A percentile compares a stretch with the other conserved stretches of the same genome.
These are phyloP conservation scores for Siniperca obscura DNA, from an alignment of 2,797 vertebrate genomes.

Conservation along the genomic window DNA sequence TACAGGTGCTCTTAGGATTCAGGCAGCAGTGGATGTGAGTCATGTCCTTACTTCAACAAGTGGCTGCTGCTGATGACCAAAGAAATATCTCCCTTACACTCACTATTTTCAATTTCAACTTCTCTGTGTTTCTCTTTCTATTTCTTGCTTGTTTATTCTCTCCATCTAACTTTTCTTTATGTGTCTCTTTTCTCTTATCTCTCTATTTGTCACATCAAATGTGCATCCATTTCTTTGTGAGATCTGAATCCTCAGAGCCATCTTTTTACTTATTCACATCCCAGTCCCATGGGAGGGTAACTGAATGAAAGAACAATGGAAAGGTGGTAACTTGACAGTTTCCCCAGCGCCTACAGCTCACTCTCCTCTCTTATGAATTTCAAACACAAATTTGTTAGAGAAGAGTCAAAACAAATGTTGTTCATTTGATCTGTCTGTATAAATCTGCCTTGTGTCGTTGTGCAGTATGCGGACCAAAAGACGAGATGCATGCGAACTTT, in stretches of 20 bases:
- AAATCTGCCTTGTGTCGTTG: background rate
- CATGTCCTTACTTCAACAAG: background rate
- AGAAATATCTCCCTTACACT: background rate
- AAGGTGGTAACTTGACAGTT: constrained; percentile 12
- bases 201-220: constrained; percentile 27
- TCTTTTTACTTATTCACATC: constrained; percentile 20
- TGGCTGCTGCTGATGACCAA: background rate
- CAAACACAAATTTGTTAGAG: constrained; percentile 3
- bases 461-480: background rate
- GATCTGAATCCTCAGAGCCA: constrained; percentile 34
- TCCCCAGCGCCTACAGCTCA: background rate
- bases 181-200: constrained; percentile 1
- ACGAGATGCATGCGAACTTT: background rate
- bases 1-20: background rate
- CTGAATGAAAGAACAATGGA: constrained; percentile 57
- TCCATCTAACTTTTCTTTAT: constrained; percentile 6
- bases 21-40: background rate
- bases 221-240: constrained; percentile 28
- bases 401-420: constrained; percentile 5
- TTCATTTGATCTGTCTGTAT: background rate
- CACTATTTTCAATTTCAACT: constrained; percentile 4
- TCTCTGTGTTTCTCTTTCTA: background rate
- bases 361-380: constrained; percentile 11
- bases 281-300: constrained; percentile 3
- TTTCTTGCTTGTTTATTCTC: constrained; percentile 26